These are phyloP conservation scores for Apis cerana DNA, from an alignment of 1,140 invertebrate genomes.

Conservation along the genomic window DNA sequence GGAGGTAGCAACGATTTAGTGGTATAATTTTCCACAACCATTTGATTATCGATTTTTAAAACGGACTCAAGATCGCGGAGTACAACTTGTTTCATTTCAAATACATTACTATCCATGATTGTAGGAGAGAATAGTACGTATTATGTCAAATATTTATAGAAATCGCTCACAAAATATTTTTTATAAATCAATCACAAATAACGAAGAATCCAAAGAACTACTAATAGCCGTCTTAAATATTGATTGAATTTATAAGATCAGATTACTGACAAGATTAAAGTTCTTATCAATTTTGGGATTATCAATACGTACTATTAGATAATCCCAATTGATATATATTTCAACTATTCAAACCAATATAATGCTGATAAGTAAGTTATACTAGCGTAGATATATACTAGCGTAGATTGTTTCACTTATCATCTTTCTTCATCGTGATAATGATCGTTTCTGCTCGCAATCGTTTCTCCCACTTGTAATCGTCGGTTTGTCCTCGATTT, in stretches of 20 bases:
- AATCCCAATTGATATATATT: not conserved
- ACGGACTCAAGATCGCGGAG: conserved; percentile 68
- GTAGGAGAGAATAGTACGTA: not conserved
- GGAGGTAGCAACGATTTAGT: conserved; percentile 70
- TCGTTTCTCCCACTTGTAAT: not conserved
- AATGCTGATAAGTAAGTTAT: not conserved
- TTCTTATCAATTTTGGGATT: conserved; percentile 20
- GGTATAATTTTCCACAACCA: conserved; percentile 61
- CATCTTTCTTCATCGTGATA: not conserved
- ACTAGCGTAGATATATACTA: not conserved
- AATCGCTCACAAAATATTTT: not conserved
- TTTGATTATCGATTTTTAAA: conserved; percentile 61
- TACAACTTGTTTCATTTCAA: conserved; percentile 45
- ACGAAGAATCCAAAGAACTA: not conserved
- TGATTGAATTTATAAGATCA: conserved; percentile 16
- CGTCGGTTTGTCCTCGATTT: conserved; percentile 7
- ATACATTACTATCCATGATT: conserved; percentile 33
- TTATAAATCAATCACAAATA: too few species aligned
- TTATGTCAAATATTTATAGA: not conserved
- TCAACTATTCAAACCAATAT: not conserved
- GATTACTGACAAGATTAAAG: not conserved
- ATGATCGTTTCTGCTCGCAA: not conserved
- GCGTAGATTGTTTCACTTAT: conserved; percentile 1
- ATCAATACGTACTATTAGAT: not conserved
- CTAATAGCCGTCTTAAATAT: not conserved